These are phyloP conservation scores for Hydrolagus affinis DNA, from an alignment of 2,113 vertebrate genomes.

Conservation along the genomic window DNA sequence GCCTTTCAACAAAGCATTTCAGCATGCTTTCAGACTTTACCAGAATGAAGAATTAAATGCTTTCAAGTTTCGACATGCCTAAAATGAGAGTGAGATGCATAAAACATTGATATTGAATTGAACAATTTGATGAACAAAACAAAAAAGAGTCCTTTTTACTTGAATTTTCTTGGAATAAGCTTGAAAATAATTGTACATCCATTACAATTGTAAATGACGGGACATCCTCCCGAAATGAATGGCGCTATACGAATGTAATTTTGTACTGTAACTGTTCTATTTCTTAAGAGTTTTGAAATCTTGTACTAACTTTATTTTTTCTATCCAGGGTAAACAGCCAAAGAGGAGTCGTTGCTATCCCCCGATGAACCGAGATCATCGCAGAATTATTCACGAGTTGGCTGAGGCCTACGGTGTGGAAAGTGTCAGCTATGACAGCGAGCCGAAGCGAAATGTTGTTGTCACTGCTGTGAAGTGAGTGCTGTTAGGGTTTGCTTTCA, in stretches of 20 bases:
- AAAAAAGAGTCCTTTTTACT: neutral
- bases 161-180: too few species aligned
- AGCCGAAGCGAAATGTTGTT: conserved; percentile 90
- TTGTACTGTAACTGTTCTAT: neutral
- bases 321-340: conserved; percentile 71
- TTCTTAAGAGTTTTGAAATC: neutral
- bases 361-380: conserved; percentile 91
- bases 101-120: neutral
- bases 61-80: neutral
- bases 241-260: neutral
- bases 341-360: conserved; percentile 87
- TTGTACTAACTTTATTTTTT: conserved; percentile 20
- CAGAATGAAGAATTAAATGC: neutral
- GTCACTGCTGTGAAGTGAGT: conserved; percentile 80
- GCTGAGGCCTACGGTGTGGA: conserved; percentile 83
- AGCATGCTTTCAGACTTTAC: neutral
- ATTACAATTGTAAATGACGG: too few species aligned
- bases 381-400: conserved; percentile 86
- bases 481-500: neutral
- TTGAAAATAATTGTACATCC: too few species aligned
- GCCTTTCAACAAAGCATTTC: neutral
- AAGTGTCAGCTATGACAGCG: conserved; percentile 91
- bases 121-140: neutral
- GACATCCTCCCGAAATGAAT: too few species aligned
- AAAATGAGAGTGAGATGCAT: neutral